phyloP scores from a whole-genome alignment of 2,888 invertebrate species.

The Apodemia hepburni region DNA sequence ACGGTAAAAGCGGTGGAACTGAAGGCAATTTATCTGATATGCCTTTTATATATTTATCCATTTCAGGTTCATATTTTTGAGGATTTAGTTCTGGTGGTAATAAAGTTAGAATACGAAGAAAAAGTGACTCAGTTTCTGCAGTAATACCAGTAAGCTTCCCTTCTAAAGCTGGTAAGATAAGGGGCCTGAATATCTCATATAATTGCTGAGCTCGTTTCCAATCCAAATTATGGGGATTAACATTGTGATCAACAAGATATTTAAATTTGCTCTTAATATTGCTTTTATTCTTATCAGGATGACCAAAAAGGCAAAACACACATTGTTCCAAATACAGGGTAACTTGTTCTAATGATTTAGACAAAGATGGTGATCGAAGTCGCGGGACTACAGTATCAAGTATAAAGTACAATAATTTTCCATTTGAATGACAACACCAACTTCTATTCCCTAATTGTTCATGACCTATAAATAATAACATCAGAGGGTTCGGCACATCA shows the following conservation, averaged over 20 bases:
- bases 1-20: conserved; percentile 75
- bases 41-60: conserved; percentile 85
- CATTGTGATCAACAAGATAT: conserved; percentile 88
- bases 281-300: conserved; percentile 80
- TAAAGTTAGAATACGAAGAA: conserved; percentile 84
- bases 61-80: conserved; percentile 78
- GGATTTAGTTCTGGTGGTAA: conserved; percentile 86
- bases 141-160: conserved; percentile 87
- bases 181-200: conserved; percentile 91
- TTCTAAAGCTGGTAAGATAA: conserved; percentile 90
- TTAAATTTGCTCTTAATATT: conserved; percentile 70
- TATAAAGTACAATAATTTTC: conserved; percentile 88
- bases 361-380: conserved; percentile 83
- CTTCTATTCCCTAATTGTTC: conserved; percentile 88
- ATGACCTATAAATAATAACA: conserved; percentile 90
- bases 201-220: conserved; percentile 88
- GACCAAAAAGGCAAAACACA: conserved; percentile 91
- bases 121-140: conserved; percentile 88
- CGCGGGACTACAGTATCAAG: conserved; percentile 87
- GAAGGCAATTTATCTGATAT: conserved; percentile 74
- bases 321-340: conserved; percentile 91
- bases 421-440: conserved; percentile 90
- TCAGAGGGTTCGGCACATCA: conserved; percentile 85
- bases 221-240: conserved; percentile 83
- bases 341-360: conserved; percentile 83